phyloP scores from a whole-genome alignment of 2,797 vertebrate species.

The Ispidina lecontei region DNA sequence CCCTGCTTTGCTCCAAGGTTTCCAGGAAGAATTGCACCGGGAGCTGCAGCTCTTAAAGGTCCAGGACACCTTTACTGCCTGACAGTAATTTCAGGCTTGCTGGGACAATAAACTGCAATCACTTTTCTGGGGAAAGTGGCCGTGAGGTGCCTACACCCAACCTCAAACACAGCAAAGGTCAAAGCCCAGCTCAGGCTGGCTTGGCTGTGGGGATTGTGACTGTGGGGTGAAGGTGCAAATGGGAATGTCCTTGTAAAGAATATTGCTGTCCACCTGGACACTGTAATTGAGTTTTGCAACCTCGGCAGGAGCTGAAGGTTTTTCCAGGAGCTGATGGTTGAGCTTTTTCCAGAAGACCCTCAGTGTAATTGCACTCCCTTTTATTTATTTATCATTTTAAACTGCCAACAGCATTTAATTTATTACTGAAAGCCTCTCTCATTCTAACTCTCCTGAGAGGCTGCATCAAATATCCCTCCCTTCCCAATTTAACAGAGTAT shows the following conservation, averaged over 20 bases:
- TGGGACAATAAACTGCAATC: too few relatives aligned
- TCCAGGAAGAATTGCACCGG: background rate
- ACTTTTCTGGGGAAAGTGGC: too few relatives aligned
- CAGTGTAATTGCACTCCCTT: background rate
- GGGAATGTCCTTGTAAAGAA: background rate
- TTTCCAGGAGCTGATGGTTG: background rate
- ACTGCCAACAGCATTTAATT: background rate
- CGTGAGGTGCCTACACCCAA: rapidly evolving
- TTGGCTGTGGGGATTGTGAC: rapidly evolving
- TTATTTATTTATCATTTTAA: slow-evolving; percentile 23
- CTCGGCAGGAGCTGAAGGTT: background rate
- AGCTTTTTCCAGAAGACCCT: background rate
- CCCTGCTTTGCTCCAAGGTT: background rate
- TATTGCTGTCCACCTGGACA: background rate
- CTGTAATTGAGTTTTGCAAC: rapidly evolving
- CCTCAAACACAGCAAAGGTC: background rate
- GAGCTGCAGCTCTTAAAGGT: slow-evolving; percentile 22
- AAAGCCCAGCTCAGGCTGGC: background rate
- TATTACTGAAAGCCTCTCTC: slow-evolving; percentile 1
- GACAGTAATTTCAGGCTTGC: background rate
- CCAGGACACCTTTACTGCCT: background rate
- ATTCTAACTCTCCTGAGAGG: background rate
- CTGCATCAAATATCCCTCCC: background rate
- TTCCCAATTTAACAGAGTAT: background rate
- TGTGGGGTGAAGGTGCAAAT: rapidly evolving